Conservation (phyloP, 2,888 invertebrate species). For the Julus scandinavius region DNA sequence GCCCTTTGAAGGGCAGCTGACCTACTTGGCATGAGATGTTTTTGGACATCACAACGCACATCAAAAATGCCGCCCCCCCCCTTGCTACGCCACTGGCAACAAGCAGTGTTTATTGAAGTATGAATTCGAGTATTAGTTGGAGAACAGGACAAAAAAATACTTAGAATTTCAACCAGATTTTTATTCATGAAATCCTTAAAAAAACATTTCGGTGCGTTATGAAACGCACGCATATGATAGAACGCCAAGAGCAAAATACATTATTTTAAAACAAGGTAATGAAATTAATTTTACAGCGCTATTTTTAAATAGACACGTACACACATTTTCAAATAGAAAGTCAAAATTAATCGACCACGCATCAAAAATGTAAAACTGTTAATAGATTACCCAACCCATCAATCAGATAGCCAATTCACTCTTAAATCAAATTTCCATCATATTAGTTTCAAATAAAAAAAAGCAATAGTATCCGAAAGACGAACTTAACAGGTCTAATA, state of each 20-base stretch:
- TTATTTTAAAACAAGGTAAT: neutral
- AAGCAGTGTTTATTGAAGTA: too few relatives aligned
- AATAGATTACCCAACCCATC: neutral
- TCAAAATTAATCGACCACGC: neutral
- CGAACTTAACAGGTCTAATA: neutral
- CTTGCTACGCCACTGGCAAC: too few relatives aligned
- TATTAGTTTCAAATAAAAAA: neutral
- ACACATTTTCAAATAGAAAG: neutral
- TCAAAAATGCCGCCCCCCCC: too few relatives aligned
- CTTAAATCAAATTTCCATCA: neutral
- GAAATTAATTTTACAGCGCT: neutral
- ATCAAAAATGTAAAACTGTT: neutral
- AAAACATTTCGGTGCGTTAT: neutral
- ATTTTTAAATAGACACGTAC: neutral
- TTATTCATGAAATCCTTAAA: neutral
- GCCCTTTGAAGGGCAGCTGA: too few relatives aligned
- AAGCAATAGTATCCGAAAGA: neutral
- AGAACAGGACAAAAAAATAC: neutral
- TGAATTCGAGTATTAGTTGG: too few relatives aligned
- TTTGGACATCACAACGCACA: too few relatives aligned
- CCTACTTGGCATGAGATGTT: too few relatives aligned
- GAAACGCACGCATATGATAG: neutral
- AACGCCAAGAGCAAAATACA: neutral
- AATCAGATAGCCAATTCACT: too few relatives aligned
- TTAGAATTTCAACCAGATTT: neutral